Conservation (phyloP, 2,888 invertebrate species). For the Cephonodes hylas region DNA sequence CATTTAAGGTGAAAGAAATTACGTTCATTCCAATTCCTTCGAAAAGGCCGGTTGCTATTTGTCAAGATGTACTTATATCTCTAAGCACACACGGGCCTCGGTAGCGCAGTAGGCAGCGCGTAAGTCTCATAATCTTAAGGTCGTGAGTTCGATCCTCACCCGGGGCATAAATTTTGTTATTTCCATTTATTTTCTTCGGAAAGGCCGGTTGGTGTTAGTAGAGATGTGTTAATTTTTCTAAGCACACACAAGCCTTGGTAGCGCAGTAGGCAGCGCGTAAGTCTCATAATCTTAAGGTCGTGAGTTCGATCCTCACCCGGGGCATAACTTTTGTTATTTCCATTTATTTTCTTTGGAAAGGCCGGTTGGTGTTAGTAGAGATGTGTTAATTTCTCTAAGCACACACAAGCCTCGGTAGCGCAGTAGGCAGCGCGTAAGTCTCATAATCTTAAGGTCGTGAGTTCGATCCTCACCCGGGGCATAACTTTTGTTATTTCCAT, state of each 20-base stretch:
- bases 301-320: constrained; percentile 97
- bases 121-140: constrained; percentile 96
- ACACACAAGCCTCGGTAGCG: constrained; percentile 85
- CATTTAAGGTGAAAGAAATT: too few relatives aligned
- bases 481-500: too few relatives aligned
- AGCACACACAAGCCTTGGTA: constrained; percentile 82
- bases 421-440: constrained; percentile 95
- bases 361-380: too few relatives aligned
- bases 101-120: constrained; percentile 94
- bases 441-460: constrained; percentile 97
- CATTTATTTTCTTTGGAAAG: too few relatives aligned
- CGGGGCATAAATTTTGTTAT: constrained; percentile 81
- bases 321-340: constrained; percentile 66
- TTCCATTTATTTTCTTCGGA: too few relatives aligned
- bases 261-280: constrained; percentile 95
- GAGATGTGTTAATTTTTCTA: too few relatives aligned
- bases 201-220: too few relatives aligned
- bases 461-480: constrained; percentile 97
- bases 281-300: constrained; percentile 96
- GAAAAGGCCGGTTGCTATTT: too few relatives aligned
- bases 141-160: constrained; percentile 98
- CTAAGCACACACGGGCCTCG: constrained; percentile 77
- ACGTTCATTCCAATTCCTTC: too few relatives aligned
- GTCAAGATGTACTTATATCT: too few relatives aligned
- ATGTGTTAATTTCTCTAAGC: too few relatives aligned